Base-by-base conservation (phyloP, 2,888 invertebrate genomes). In the Cecidostiba fungosa region DNA sequence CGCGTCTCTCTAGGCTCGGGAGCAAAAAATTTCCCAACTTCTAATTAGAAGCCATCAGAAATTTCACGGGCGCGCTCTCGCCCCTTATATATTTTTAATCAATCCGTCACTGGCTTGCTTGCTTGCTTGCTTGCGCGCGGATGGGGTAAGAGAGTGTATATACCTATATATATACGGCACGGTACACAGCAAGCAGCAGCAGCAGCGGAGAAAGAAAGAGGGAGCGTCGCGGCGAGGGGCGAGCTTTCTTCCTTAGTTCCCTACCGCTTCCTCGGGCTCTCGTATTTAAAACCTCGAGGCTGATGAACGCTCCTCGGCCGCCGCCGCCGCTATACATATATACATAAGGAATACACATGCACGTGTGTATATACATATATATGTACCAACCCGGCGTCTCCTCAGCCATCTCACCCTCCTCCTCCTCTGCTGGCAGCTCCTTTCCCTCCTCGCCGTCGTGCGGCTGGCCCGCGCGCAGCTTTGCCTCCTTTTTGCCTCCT, bases 271-370 rank as follows among this genome's bases (percentile, higher is more conserved):
- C 91, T 91, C 92, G 91, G 88, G 85, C 90, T 92, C 90, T 92
- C 92, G 93, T 93, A 93, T 93, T 93, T 93, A 93, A 93, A 93
- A 93, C 93, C 93, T 93, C 92, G 92, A 91, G 93, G 93, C 93
- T 93, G 93, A 93, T 93, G 93, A 93, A 93, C 93, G 92, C 91
- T 91, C 92, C 92, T 92, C 87, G 84, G 69, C 80, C 83, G 80
- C 70, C 79, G 70, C 23, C 62, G 54, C 62, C 76, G 62, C 82
- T n/a, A 77, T 54, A 47, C 70, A 69, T 69, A 76, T 36, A 54
- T n/a, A 59, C 69, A 66, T 59, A 84, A 43, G 54, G 79, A 76
- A 47, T 74, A 80, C 73, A 43, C 76, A 74, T 50, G 69, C 59
- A 54, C 50, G 19, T 16, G 16, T 14, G 47, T 59, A 29, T 81